phyloP scores from a whole-genome alignment of 1,140 invertebrate species.

The Akabosia matsudoensis region DNA sequence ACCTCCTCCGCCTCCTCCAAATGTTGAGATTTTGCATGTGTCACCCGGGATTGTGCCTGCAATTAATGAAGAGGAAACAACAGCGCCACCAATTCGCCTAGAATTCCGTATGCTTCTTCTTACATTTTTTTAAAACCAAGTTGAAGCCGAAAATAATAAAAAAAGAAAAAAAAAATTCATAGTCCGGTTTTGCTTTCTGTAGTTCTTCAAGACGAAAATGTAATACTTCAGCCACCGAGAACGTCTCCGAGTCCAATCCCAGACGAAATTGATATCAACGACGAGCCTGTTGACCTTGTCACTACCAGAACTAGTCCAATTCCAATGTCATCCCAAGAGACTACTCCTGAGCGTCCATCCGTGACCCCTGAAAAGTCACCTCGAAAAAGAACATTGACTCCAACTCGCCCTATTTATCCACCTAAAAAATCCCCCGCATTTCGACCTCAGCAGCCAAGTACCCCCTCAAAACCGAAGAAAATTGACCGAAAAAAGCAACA shows the following conservation, averaged over 20 bases:
- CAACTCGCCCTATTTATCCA: neutral
- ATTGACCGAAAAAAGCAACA: neutral
- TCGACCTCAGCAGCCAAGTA: too few species aligned
- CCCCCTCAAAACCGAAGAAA: neutral
- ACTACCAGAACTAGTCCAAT: too few species aligned
- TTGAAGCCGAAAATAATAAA: neutral
- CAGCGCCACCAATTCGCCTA: neutral
- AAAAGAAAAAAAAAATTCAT: neutral
- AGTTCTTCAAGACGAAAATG: neutral
- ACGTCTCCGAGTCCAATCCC: too few species aligned
- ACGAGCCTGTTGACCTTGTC: neutral
- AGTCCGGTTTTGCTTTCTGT: neutral
- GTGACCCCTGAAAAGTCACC: too few species aligned
- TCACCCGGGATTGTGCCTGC: neutral
- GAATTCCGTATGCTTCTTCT: constrained; percentile 9
- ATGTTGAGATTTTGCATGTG: neutral
- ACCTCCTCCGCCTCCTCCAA: neutral
- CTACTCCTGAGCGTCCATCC: neutral
- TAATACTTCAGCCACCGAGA: neutral
- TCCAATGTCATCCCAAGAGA: neutral
- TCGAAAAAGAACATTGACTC: too few species aligned
- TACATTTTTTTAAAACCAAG: too few species aligned
- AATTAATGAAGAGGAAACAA: neutral
- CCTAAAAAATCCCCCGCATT: neutral
- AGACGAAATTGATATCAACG: neutral